Evolutionary conservation across 2,888 invertebrate species (phyloP), one percentile per base, ranked within the genome.

Genomic region (Tiliacea aurago): DNA sequence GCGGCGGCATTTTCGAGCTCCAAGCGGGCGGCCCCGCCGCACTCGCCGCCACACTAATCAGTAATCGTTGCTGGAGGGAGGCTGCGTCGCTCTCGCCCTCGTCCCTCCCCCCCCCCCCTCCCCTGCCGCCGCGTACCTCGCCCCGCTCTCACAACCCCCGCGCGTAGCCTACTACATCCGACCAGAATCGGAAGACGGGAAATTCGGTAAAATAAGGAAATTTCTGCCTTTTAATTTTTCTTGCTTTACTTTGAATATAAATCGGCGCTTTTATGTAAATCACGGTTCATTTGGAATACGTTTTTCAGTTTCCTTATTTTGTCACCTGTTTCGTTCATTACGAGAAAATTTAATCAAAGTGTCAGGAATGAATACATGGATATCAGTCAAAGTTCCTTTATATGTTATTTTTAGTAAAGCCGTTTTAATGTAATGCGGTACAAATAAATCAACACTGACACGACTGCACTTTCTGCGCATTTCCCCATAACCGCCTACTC

Each of bases 31-130:
- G 90, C 91, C 92, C 91, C 92, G 93, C 95, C 95, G 92, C 92
- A 91, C 93, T 89, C 94, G 93, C 95, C 94, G 95, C 94, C 94
- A 95, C 94, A 96, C 96, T 96, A 96, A 96, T 96, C 96, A 96
- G 96, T 96, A 96, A 96, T 96, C 96, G 96, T 96, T 96, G 96
- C 92, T 93, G 94, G 94, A 94, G 94, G 94, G 96, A 96, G 95
- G 96, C 96, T 96, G 96, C 95, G 95, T 93, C 93, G 93, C 93
- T 91, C 91, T 89, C 87, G 88, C 87, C 89, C 84, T 84, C 88
- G 84, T 85, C 68, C 84, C 87, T 77, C 84, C 82, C 81, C 86
- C 68, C 84, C 87, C 76, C 84, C 82, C 81, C 86, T 73, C 80
- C 84, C 77, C 85, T 87, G 87, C 86, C 73, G 81, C 87, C 76